Conservation (phyloP, 2,888 invertebrate species). For the Dasysyrphus tricinctus region DNA sequence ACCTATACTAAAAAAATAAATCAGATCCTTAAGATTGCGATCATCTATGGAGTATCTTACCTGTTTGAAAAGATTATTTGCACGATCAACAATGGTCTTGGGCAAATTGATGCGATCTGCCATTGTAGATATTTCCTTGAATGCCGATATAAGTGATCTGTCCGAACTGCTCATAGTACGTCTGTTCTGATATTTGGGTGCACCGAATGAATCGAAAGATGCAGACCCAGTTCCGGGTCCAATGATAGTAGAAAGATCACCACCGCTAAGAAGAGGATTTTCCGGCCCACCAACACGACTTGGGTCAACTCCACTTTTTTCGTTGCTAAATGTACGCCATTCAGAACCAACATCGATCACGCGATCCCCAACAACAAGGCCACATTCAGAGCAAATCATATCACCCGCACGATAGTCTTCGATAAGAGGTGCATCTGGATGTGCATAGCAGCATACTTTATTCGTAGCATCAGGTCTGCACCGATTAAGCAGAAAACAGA, state of each 20-base stretch:
- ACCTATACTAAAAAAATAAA: neutral
- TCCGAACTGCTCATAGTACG: constrained; percentile 96
- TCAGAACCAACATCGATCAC: constrained; percentile 99
- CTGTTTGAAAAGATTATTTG: constrained; percentile 98
- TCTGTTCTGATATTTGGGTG: constrained; percentile 89
- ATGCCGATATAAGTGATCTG: constrained; percentile 96
- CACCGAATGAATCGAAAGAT: constrained; percentile 94
- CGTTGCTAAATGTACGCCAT: constrained; percentile 99
- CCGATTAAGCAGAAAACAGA: constrained; percentile 3
- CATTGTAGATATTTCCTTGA: constrained; percentile 98
- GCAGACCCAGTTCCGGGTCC: constrained; percentile 90
- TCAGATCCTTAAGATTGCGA: neutral
- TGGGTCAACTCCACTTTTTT: constrained; percentile 97
- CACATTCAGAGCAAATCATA: constrained; percentile 99
- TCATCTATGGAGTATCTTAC: constrained; percentile 81
- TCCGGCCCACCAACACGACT: constrained; percentile 99
- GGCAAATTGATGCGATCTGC: constrained; percentile 98
- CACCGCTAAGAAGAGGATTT: constrained; percentile 97
- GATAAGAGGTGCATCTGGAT: constrained; percentile 97
- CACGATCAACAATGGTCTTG: constrained; percentile 97
- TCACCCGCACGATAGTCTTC: constrained; percentile 98
- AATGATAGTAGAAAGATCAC: constrained; percentile 98
- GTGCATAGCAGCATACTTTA: constrained; percentile 94
- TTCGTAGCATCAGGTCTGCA: constrained; percentile 87
- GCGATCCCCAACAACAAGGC: constrained; percentile 99